Conservation (phyloP, 2,113 vertebrate species). For the Otolemur garnettii region DNA sequence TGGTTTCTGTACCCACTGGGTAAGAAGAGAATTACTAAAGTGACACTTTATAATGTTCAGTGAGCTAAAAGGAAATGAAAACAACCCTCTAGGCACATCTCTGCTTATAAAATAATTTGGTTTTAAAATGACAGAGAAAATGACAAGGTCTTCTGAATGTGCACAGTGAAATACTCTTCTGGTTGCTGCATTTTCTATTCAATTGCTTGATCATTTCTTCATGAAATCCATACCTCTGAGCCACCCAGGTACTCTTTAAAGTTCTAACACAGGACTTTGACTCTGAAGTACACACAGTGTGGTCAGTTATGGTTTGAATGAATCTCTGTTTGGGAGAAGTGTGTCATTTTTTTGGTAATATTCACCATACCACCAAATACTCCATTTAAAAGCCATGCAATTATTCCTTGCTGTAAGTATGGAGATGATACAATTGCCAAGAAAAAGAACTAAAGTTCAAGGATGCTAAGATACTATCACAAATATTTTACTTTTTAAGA, state of each 20-base stretch:
- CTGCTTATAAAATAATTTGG: neutral
- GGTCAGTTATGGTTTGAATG: neutral
- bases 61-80: conserved; percentile 36
- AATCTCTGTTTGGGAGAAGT: neutral
- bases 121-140: conserved; percentile 38
- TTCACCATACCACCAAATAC: neutral
- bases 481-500: neutral
- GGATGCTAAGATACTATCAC: neutral
- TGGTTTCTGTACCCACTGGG: neutral
- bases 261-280: neutral
- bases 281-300: neutral
- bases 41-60: neutral
- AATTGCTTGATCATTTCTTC: conserved; percentile 1
- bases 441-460: neutral
- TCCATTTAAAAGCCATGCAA: neutral
- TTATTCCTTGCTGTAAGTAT: neutral
- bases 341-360: neutral
- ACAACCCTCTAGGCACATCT: neutral
- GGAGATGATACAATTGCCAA: neutral
- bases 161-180: neutral
- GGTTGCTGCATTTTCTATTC: neutral
- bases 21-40: conserved; percentile 33
- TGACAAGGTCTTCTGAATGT: neutral
- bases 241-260: neutral
- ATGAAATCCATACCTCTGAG: neutral